These are phyloP conservation scores for Odocoileus hemionus DNA, from an alignment of 2,113 vertebrate genomes.

Conservation along the genomic window DNA sequence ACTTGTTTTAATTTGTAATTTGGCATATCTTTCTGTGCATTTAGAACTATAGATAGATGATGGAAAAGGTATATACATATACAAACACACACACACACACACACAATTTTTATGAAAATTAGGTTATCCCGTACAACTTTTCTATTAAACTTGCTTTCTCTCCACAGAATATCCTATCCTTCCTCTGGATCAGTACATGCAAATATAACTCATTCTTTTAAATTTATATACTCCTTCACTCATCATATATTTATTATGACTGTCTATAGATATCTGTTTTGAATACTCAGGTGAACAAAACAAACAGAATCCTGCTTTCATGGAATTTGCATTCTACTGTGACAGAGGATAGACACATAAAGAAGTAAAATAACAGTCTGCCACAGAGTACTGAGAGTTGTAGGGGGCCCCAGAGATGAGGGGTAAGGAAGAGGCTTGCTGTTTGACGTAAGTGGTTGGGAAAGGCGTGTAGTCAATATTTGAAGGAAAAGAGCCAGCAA, in stretches of 20 bases:
- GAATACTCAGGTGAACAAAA: neutral
- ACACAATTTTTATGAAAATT: neutral
- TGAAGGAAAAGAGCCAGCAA: neutral
- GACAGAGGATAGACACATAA: neutral
- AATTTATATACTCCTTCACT: neutral
- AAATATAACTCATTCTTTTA: neutral
- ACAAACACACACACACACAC: neutral
- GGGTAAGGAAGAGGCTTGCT: neutral
- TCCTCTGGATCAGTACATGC: neutral
- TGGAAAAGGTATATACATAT: neutral
- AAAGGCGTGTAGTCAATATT: neutral
- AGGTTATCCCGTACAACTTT: neutral
- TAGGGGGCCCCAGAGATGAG: neutral
- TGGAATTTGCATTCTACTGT: neutral
- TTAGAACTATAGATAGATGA: neutral
- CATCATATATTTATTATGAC: slow-evolving; percentile 11
- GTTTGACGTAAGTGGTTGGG: neutral
- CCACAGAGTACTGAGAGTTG: neutral
- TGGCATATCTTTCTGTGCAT: neutral
- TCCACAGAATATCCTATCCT: neutral
- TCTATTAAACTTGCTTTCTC: neutral
- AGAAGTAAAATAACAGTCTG: neutral
- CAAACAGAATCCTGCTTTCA: neutral
- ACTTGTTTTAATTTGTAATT: slow-evolving; percentile 23
- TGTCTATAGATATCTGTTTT: neutral